phyloP scores from a whole-genome alignment of 2,113 vertebrate species.

The Panthera tigris region DNA sequence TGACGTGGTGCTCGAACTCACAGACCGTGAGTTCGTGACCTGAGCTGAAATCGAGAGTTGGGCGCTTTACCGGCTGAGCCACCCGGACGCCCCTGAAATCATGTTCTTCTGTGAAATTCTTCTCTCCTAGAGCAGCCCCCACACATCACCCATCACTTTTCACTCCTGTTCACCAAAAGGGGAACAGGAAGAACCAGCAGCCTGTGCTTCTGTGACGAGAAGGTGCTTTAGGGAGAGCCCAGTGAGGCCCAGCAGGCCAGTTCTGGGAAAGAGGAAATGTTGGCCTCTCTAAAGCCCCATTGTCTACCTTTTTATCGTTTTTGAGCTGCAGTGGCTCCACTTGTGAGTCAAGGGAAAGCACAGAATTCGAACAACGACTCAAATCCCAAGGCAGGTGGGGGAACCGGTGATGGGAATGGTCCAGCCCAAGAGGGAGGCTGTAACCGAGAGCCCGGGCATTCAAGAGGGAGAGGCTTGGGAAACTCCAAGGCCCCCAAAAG shows the following conservation, averaged over 20 bases:
- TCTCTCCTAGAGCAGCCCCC: too few relatives aligned
- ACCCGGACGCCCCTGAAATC: too few relatives aligned
- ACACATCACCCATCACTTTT: rapidly evolving
- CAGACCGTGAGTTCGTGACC: too few relatives aligned
- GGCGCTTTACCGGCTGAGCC: too few relatives aligned
- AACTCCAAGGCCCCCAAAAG: neutral
- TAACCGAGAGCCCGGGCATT: rapidly evolving
- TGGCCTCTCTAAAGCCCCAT: rapidly evolving
- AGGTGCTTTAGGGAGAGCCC: neutral
- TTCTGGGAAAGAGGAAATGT: rapidly evolving
- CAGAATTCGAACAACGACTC: neutral
- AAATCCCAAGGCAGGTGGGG: neutral
- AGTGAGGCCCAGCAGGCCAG: rapidly evolving
- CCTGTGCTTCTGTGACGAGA: neutral
- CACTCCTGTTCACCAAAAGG: neutral
- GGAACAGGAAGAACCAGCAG: neutral
- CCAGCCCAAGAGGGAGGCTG: rapidly evolving
- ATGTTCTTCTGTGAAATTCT: neutral
- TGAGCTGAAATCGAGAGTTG: too few relatives aligned
- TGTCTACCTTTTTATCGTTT: rapidly evolving
- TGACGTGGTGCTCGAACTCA: too few relatives aligned
- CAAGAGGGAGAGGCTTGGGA: neutral
- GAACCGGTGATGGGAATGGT: too few relatives aligned
- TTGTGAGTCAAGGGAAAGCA: neutral
- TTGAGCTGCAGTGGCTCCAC: rapidly evolving